Evolutionary conservation across 2,113 vertebrate genomes (phyloP).

Genomic region (Bungarus multicinctus): DNA sequence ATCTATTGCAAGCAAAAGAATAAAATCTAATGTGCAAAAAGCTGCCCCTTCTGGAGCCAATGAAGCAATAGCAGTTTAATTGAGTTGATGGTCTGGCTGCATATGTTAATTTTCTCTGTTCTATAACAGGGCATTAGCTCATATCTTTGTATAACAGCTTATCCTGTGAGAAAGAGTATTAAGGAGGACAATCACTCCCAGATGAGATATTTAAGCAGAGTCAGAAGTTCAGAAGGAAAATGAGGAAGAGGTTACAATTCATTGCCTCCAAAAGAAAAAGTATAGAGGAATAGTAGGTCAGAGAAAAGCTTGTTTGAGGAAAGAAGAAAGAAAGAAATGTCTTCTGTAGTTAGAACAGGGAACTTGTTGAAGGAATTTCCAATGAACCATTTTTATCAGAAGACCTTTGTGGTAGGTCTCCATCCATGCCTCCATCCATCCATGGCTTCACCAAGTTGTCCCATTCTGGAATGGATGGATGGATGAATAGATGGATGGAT

Average conservation of each 20-base stretch:
- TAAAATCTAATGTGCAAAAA: not conserved
- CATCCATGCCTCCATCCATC: not conserved
- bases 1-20: not conserved
- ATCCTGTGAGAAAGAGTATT: constrained; percentile 24
- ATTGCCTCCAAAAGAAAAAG: not conserved
- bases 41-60: constrained; percentile 1
- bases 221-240: constrained; percentile 26
- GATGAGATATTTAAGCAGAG: constrained; percentile 26
- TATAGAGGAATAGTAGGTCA: constrained; percentile 2
- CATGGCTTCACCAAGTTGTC: not conserved
- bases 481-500: too few species aligned
- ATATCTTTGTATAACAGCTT: constrained; percentile 34
- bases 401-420: not conserved
- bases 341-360: not conserved
- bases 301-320: not conserved
- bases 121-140: constrained; percentile 18
- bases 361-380: not conserved
- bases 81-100: not conserved
- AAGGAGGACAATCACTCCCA: constrained; percentile 31
- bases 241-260: not conserved
- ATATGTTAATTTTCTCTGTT: constrained; percentile 38
- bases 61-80: constrained; percentile 15
- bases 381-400: not conserved
- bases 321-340: not conserved
- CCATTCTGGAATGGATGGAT: too few species aligned